Evolutionary conservation across 2,113 vertebrate genomes (phyloP).

Genomic region (Fulmarus glacialis): DNA sequence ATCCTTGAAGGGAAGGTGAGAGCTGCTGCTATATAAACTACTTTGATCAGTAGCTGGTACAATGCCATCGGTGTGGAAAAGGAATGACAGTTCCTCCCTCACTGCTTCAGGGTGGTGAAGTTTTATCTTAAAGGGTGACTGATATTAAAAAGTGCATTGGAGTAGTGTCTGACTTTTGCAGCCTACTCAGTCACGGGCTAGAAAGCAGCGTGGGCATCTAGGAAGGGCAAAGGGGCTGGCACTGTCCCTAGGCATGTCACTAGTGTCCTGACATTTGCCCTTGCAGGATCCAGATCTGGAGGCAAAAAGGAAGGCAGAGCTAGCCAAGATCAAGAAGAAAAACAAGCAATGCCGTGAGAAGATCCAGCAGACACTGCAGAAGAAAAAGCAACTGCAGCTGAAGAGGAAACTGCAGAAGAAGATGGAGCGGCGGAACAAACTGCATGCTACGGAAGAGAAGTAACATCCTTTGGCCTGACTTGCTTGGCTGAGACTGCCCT

Average conservation of each 20-base stretch:
- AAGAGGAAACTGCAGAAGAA: constrained; percentile 63
- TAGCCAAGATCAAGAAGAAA: constrained; percentile 84
- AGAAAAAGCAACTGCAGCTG: constrained; percentile 46
- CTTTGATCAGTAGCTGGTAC: neutral
- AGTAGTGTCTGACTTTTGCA: neutral
- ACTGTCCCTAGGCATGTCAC: neutral
- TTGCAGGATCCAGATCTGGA: constrained; percentile 90
- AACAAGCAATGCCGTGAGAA: constrained; percentile 81
- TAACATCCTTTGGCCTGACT: neutral
- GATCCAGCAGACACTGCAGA: constrained; percentile 74
- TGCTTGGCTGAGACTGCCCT: neutral
- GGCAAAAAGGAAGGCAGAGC: constrained; percentile 84
- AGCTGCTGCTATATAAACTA: fast-evolving
- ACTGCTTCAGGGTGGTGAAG: neutral
- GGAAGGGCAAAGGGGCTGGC: neutral
- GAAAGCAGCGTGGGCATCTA: neutral
- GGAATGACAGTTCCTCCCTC: neutral
- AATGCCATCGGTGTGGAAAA: neutral
- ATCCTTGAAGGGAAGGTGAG: constrained; percentile 93
- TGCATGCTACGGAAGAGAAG: neutral
- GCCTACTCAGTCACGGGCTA: fast-evolving
- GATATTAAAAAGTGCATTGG: neutral
- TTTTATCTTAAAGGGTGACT: neutral
- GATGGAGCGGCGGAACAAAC: constrained; percentile 27
- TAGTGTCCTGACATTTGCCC: too few relatives aligned